Evolutionary conservation across 1,140 invertebrate genomes (phyloP).

Genomic region (Drosophila lacteicornis): DNA sequence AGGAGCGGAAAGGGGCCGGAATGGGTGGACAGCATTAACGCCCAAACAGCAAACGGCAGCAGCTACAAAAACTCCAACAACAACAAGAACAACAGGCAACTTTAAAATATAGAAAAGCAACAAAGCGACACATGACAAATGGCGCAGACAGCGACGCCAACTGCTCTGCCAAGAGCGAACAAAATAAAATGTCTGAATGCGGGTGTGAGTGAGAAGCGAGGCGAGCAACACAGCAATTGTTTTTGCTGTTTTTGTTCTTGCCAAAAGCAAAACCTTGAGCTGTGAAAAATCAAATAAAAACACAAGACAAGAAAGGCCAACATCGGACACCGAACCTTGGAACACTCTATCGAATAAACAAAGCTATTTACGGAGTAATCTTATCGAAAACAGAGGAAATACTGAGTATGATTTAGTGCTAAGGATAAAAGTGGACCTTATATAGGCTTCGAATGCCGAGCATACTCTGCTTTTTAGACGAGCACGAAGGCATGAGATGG

Average conservation of each 20-base stretch:
- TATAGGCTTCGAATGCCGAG: neutral
- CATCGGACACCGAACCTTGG: constrained; percentile 6
- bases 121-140: constrained; percentile 80
- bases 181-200: constrained; percentile 76
- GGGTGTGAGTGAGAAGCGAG: constrained; percentile 31
- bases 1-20: neutral
- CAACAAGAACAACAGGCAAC: neutral
- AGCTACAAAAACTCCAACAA: constrained; percentile 35
- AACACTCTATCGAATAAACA: neutral
- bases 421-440: neutral
- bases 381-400: neutral
- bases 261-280: constrained; percentile 70
- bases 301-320: constrained; percentile 25
- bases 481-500: too few species aligned
- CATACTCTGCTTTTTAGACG: too few species aligned
- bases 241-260: constrained; percentile 18
- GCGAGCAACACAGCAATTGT: constrained; percentile 24
- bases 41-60: constrained; percentile 61
- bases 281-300: constrained; percentile 65
- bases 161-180: constrained; percentile 25
- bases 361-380: neutral
- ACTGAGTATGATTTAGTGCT: neutral
- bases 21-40: constrained; percentile 29
- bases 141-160: constrained; percentile 59
- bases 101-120: constrained; percentile 34